Conservation (phyloP, 35 echinoderm and acorn worm genomes). For the Apostichopus parvimensis region DNA sequence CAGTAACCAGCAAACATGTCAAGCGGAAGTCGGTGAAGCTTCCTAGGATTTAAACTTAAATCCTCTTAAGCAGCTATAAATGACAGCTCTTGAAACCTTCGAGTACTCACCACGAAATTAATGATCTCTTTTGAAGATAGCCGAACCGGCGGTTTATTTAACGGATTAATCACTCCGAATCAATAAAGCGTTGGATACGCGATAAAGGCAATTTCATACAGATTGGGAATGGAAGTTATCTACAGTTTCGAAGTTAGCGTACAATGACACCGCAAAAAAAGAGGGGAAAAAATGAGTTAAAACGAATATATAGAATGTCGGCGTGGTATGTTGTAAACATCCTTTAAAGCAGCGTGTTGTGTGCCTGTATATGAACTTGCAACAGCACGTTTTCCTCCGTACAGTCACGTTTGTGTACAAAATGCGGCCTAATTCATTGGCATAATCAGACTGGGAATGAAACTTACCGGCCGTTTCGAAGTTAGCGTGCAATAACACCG, state of each 20-base stretch:
- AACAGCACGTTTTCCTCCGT: no score
- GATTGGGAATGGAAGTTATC: slow-evolving; percentile 13
- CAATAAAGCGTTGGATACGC: slow-evolving; percentile 16
- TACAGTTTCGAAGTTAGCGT: background rate
- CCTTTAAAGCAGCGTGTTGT: no score
- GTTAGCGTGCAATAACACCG: no score
- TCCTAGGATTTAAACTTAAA: background rate
- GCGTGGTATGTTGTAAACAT: no score
- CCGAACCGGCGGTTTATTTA: slow-evolving; percentile 44
- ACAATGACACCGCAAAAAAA: background rate
- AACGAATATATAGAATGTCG: no score
- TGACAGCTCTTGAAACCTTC: slow-evolving; percentile 34
- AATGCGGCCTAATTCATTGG: no score
- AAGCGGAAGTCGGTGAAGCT: slow-evolving; percentile 11
- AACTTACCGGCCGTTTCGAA: no score
- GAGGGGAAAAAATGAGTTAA: no score
- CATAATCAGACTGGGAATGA: no score
- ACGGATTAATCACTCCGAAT: slow-evolving; percentile 39
- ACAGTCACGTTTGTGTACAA: no score
- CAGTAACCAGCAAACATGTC: slow-evolving; percentile 12
- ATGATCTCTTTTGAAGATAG: slow-evolving; percentile 45
- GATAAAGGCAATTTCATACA: slow-evolving; percentile 9
- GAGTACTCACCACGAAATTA: slow-evolving; percentile 39
- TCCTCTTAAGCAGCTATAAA: slow-evolving; percentile 27
- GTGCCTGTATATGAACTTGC: no score